Base-by-base conservation (phyloP, 2,113 vertebrate species). In the Oplegnathus fasciatus region DNA sequence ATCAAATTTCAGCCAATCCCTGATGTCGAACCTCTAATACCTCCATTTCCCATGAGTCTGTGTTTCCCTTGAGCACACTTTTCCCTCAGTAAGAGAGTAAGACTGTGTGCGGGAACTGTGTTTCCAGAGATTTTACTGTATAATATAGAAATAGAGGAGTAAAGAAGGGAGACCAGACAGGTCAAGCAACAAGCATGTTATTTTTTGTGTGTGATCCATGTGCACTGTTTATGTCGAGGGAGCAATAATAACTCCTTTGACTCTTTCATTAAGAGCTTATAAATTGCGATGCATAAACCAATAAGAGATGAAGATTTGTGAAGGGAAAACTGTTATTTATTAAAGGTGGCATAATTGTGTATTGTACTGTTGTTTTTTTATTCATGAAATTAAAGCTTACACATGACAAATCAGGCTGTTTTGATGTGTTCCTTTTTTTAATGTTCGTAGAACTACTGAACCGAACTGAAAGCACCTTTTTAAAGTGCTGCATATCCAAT, bases 301-400 rank as follows among this genome's bases (percentile, higher is more conserved):
- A 82, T 71, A 65, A 61, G 48, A 84, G n/a, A 88, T 57, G 70
- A 77, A 60, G 18, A 89, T 80, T 84, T 87, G 84, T 86, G 55
- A 75, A 76, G 20, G 46, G 55, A 55, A 61, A 80, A 64, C 40
- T 87, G 91, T 93, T 94, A 94, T 94, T 95, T 94, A 93, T 94
- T 94, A 82, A 92, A 90, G 75, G 81, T 92, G 85, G 34, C 91
- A 88, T 81, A 84, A 76, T 55, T 93, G 92, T 92, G 87, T 90
- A 86, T 89, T 92, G 86, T 90, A 93, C 52, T 82, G 84, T 86
- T 90, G 67, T 92, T 93, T 92, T 94, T 93, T 93, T 91, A 91
- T 89, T 91, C 22, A 93, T 91, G 57, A 84, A 89, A 95, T 86
- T 89, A 94, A 95, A 92, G 80, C 84, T 90, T 90, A 87, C 80